Evolutionary conservation across 2,888 invertebrate genomes (phyloP), one percentile per base, ranked within the genome.

Genomic region (Zonitis immaculata): DNA sequence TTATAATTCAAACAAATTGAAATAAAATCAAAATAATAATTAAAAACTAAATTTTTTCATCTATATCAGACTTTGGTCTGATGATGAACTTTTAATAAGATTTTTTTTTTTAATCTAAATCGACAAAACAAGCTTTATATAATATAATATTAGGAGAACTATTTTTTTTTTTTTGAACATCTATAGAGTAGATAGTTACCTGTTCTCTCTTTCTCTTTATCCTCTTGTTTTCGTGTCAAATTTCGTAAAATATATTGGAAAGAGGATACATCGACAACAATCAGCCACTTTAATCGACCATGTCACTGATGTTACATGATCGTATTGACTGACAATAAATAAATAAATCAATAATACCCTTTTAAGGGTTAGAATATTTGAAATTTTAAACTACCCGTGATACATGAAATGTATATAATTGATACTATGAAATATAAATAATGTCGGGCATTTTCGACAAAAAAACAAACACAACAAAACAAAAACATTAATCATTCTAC

Each of bases 181-280:
- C 11, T 32, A 14, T 14, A n/a, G n/a, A n/a, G 22, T 22, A 3
- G 22, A 22, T 22, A 22, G 3, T 5, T 22, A 22, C 22, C 16
- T 6, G 3, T 5, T 1, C 39, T n/a, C 4, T 39, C 1, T 11
- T 20, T 9, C 11, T 2, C 18, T 9, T 18, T 39, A 9, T 39
- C 18, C 20, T 8, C 39, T 4, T 20, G 9, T 39, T 39, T 39
- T 18, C 18, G 39, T 39, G 39, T 39, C 39, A n/a, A 18, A 39
- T 39, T 39, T 39, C 39, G n/a, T 18, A 20, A 39, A 39, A 20
- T 39, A 39, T 39, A 39, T 39, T 39, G 39, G 39, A 39, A 39
- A 39, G 39, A n/a, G 39, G 39, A 39, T 39, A 39, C 20, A 20
- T 39, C 39, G 39, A 39, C 39, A 39, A 39, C 39, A 20, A 39